Evolutionary conservation across 1,140 invertebrate genomes (phyloP), one percentile per base, ranked within the genome.

Genomic region (Atta texana): DNA sequence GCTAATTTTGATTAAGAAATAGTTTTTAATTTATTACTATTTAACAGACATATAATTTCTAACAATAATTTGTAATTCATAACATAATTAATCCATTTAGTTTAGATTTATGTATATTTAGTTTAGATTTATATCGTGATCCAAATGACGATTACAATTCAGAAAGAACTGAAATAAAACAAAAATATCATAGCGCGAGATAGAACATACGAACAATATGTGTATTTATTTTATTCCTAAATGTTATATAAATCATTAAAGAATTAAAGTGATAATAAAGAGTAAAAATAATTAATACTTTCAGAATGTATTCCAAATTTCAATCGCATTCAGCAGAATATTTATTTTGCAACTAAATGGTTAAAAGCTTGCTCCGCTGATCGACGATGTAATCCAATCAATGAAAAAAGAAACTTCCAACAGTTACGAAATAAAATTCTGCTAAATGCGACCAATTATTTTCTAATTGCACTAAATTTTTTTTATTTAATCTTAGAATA

Each of bases 281-380:
- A 68, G 16, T 18, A 55, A 72, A 55, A 74, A 31, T n/a, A 31
- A 53, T 71, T 24, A 16, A 74, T 51, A 44, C 31, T 31, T 53
- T 74, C 5, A 18, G 18, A 72, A 31, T 12, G 12, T 53, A 14
- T 53, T 8, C 12, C 14, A 53, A 51, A 74, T 14, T 53, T 74
- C 44, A 28, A 12, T 10, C 10, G 39, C 7, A 10, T 44, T 44
- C 2, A 10, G 2, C 8, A 44, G 39, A 10, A 44, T 44, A 44
- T 44, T 44, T 44, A 44, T 44, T 44, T 39, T 44, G 8, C 39
- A 44, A 44, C 39, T 44, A 1, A 34, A 34, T 34, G 31, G 31
- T 44, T 44, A 44, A 44, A 44, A 44, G 39, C 31, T 31, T 31
- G 31, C 31, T 31, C 4, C 31, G 31, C 39, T 44, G 7, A 44